Evolutionary conservation across 1,140 invertebrate species (phyloP), one percentile per base, ranked within the genome.

Genomic region (Capitella teleta): DNA sequence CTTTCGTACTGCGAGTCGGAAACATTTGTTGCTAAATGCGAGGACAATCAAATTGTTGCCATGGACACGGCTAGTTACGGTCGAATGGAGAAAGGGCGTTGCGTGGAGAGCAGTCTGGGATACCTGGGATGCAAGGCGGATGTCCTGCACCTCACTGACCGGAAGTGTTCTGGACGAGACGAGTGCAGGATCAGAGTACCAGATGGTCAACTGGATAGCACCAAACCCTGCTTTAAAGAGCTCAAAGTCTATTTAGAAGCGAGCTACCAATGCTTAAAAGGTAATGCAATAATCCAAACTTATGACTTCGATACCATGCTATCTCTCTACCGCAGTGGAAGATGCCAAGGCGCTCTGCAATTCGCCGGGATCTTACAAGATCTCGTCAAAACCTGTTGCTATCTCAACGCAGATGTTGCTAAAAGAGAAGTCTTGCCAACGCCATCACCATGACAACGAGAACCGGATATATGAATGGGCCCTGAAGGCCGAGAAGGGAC

Each of bases 1-100:
- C n/a, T n/a, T n/a, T n/a, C n/a, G 19, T 47, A 36, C 18, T 47
- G 45, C 30, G 32, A 47, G 28, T 21, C 32, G 45, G 45, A 47
- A 18, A 32, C 26, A 14, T 47, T 47, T 25, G 32, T 3, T 14
- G 16, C 45, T 18, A 6, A 16, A 24, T 47, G 45, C 45, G 5
- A 6, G 28, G 26, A 28, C 18, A 19, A 21, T 32, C 28, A 47
- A 24, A 32, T 47, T 18, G 25, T 47, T 32, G 28, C 36, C 30
- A 30, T 47, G 6, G 36, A 26, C 5, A 6, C 16, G 4, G 45
- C 45, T 4, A n/a, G 25, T 16, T 47, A 47, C 32, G 45, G 45
- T 5, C 45, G 45, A 5, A 47, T 47, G 45, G 16, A 36, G 4
- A 32, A 19, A 5, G 28, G 45, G 26, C 25, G 28, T 5, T 47